phyloP scores from a whole-genome alignment of 2,113 vertebrate genomes.

The Oreochromis niloticus region DNA sequence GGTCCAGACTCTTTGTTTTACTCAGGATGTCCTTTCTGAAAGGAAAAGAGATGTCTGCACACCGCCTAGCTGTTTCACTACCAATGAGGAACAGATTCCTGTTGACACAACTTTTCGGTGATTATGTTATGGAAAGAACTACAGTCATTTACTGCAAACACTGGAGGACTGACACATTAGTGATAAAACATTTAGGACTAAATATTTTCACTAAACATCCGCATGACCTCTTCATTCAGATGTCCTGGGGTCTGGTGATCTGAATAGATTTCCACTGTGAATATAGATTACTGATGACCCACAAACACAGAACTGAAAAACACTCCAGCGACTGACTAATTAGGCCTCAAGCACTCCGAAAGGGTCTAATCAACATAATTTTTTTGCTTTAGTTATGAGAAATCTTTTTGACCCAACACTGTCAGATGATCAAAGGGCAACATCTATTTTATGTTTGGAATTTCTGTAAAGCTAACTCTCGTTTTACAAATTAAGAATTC shows the following conservation, averaged over 20 bases:
- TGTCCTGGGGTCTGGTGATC: background rate
- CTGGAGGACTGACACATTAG: background rate
- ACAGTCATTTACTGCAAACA: background rate
- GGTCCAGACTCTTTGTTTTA: constrained; percentile 44
- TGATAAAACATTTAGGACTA: background rate
- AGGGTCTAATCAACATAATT: background rate
- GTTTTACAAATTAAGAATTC: background rate
- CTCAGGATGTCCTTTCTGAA: constrained; percentile 61
- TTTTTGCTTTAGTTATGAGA: accelerated
- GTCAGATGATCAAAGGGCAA: background rate
- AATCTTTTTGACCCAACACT: background rate
- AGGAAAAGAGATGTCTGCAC: constrained; percentile 19
- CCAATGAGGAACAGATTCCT: constrained; percentile 38
- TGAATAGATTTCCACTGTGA: constrained; percentile 52
- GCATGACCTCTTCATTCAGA: background rate
- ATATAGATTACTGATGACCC: constrained; percentile 62
- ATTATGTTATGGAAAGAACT: background rate
- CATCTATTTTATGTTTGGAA: background rate
- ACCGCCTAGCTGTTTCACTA: background rate
- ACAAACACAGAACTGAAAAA: constrained; percentile 43
- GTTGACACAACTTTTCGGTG: constrained; percentile 26
- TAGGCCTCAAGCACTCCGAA: background rate
- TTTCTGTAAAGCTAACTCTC: background rate
- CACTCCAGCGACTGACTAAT: constrained; percentile 5
- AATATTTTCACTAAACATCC: background rate